Base-by-base conservation (phyloP, 2,888 invertebrate genomes). In the Metacarcinus magister region DNA sequence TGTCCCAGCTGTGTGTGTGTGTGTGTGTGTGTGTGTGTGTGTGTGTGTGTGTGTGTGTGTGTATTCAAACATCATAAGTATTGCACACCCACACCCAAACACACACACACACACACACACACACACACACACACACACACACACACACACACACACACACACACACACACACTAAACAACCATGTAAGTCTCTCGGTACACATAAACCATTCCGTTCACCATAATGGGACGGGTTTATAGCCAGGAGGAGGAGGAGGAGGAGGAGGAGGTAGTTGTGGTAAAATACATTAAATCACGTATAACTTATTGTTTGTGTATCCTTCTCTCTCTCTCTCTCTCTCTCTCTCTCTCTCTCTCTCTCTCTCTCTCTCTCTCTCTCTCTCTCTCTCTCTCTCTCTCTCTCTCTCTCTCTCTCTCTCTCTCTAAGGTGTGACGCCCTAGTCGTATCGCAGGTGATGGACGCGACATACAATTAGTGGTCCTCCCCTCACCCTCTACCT, bases 31-130 rank as follows among this genome's bases (percentile, higher is more conserved):
- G 67, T 67, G 67, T 67, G 67, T 67, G 67, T 67, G 67, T 67
- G 67, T 67, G 67, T 67, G 67, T 67, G 67, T 67, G 67, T 67
- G 67, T 67, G 67, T 67, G 67, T 67, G 67, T 67, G 67, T 67
- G 23, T 67, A 67, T n/a, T n/a, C 19, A n/a, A 67, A 67, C 23
- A n/a, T 23, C 67, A 67, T 23, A 67, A n/a, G 67, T n/a, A 67
- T 23, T n/a, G 3, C 5, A n/a, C 5, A 19, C n/a, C n/a, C n/a
- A 67, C 10, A 16, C 67, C 5, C 67, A 67, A 5, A 8, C 10
- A 67, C 13, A 8, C 13, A 67, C 67, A 67, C 67, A 67, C 67
- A 67, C 67, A 67, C 67, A 67, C 67, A 67, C 67, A 67, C 67
- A 67, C 67, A 67, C 67, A 67, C 67, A 67, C 67, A 67, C 67